Percentiles rank a stretch among this genome's conserved stretches.
These are phyloP conservation scores for Pitangus sulphuratus DNA, from an alignment of 2,797 vertebrate genomes.

Conservation along the genomic window DNA sequence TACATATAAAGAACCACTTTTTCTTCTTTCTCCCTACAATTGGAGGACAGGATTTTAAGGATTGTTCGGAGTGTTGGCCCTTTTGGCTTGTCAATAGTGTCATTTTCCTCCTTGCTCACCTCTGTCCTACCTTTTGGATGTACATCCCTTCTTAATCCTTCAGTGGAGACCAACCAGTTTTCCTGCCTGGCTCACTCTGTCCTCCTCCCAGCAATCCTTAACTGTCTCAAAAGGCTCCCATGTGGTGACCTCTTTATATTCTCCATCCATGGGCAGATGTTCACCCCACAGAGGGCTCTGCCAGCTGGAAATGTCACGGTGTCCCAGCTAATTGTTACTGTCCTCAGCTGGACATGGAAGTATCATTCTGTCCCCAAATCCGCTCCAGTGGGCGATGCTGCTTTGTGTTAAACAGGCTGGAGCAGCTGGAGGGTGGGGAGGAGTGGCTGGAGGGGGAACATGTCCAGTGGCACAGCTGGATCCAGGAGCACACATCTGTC, in stretches of 20 bases:
- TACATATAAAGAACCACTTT: rapidly evolving
- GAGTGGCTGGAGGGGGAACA: neutral
- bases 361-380: neutral
- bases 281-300: neutral
- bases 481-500: neutral
- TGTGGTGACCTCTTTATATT: neutral
- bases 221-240: neutral
- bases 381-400: rapidly evolving
- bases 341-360: neutral
- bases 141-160: neutral
- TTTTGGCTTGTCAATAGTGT: neutral
- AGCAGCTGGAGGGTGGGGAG: neutral
- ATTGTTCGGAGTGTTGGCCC: neutral
- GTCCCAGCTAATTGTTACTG: neutral
- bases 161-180: neutral
- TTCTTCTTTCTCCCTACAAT: neutral
- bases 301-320: slow-evolving; percentile 9
- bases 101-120: neutral
- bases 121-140: neutral
- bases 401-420: neutral
- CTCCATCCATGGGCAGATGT: neutral
- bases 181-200: neutral
- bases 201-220: neutral
- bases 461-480: slow-evolving; percentile 20
- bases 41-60: neutral